Evolutionary conservation across 2,797 vertebrate genomes (phyloP), one percentile per base, ranked within the genome.

Genomic region (Melanotaenia nigrans): DNA sequence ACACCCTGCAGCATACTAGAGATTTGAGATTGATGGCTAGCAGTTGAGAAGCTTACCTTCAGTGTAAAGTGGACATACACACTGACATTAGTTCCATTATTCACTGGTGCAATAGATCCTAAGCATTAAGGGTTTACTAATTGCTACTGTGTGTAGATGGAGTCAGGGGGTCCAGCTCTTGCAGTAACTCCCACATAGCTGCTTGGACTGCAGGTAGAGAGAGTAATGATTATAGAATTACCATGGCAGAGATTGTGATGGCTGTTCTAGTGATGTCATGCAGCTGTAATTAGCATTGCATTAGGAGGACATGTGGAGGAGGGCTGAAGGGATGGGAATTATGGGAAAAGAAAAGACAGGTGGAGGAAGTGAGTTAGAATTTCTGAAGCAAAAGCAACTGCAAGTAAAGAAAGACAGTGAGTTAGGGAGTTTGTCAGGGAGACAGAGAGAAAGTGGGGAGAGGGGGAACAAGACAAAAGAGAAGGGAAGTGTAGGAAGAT

Each of bases 221-320:
- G 63, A 35, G 73, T 87, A 85, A 89, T 89, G 83, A 90, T 87
- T 79, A 86, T 84, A 60, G 86, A 90, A 92, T 90, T 81, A 86
- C 84, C 79, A 79, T 84, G 79, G 83, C 85, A 85, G 81, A 77
- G 84, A 89, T 85, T 79, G 89, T 85, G 86, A 90, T 87, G 81
- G 85, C 83, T 78, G 82, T 73, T 83, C 84, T 90, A 92, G 91
- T 90, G 86, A 93, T 89, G 90, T 89, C 85, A 92, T 91, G 90
- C 89, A 87, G 82, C 69, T 6, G 62, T 90, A 90, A 92, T 92
- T 91, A 93, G 87, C 82, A 85, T 83, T 87, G 88, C 32, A 62
- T 49, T 49, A 80, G 68, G 65, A 71, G 75, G 78, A 73, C 4
- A 68, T 80, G 65, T 72, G 71, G 74, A 65, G 79, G 13, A 59